Percentiles rank a stretch among this genome's conserved stretches.
Conservation (phyloP, 64 coral and sea anemone species). For the Pachyseris speciosa region DNA sequence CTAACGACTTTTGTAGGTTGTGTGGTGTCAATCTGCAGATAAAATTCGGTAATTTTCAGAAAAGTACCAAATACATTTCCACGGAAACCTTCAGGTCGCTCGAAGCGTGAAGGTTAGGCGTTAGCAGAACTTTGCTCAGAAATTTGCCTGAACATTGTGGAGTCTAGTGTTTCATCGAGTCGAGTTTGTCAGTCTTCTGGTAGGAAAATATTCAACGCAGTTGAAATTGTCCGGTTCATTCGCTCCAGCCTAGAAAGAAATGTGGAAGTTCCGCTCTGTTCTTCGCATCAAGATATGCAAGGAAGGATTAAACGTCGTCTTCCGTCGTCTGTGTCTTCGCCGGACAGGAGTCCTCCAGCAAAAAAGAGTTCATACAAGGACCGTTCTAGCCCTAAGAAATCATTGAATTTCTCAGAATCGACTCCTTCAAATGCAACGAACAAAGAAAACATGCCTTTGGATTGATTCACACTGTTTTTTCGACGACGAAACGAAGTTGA, state of each 20-base stretch:
- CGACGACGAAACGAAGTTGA: neutral
- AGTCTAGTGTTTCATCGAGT: neutral
- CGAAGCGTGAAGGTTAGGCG: neutral
- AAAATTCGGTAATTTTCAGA: too few species aligned
- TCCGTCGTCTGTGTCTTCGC: neutral
- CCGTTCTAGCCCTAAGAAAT: neutral
- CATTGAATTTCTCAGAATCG: conserved; percentile 8
- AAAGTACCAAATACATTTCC: too few species aligned
- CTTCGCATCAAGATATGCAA: conserved; percentile 1
- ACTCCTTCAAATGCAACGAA: conserved; percentile 22
- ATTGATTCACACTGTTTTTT: conserved; percentile 10
- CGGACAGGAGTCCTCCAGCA: conserved; percentile 2
- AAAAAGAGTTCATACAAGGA: conserved; percentile 16
- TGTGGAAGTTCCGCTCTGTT: neutral
- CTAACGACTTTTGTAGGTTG: too few species aligned
- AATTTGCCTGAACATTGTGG: conserved; percentile 10
- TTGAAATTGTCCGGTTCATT: neutral
- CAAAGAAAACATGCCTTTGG: conserved; percentile 19
- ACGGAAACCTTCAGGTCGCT: conserved; percentile 5
- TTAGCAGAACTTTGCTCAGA: conserved; percentile 33
- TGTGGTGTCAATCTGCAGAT: too few species aligned
- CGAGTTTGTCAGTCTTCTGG: conserved; percentile 21
- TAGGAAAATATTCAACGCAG: neutral
- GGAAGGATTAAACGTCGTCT: neutral
- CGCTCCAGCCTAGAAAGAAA: conserved; percentile 1